A percentile compares a stretch with the other conserved stretches of the same genome.
Evolutionary conservation across 2,113 vertebrate species (phyloP).

Genomic region (Lutjanus erythropterus): DNA sequence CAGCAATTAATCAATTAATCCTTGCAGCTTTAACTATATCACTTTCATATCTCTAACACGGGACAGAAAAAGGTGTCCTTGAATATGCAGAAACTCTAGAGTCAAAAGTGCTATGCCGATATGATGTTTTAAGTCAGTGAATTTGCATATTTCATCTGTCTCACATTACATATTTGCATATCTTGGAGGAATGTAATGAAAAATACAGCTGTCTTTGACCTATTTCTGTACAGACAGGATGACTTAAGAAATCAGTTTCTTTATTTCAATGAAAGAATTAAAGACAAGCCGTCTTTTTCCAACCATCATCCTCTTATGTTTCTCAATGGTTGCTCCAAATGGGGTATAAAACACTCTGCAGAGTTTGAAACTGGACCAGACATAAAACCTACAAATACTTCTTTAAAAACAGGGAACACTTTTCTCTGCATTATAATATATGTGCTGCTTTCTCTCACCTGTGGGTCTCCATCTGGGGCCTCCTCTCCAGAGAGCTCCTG

Average conservation of each 20-base stretch:
- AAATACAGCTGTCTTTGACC: background rate
- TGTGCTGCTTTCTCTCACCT: conserved; percentile 70
- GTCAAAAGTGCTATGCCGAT: background rate
- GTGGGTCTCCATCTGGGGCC: conserved; percentile 73
- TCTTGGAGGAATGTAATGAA: background rate
- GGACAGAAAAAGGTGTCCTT: background rate
- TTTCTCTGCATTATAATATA: no score
- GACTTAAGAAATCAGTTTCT: background rate
- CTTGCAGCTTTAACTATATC: no score
- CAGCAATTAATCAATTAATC: no score
- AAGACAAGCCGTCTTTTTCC: background rate
- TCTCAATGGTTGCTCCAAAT: background rate
- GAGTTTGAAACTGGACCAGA: background rate
- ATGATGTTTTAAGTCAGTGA: background rate
- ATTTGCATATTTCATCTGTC: background rate
- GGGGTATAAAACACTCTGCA: background rate
- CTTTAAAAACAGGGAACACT: background rate
- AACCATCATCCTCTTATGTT: background rate
- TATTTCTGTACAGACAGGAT: background rate
- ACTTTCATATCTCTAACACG: no score
- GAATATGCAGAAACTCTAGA: background rate
- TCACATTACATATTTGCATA: background rate
- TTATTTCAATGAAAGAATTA: background rate
- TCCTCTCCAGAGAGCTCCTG: conserved; percentile 92
- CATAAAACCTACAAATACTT: background rate